Percentiles rank a stretch among this genome's conserved stretches.
Evolutionary conservation across 2,888 invertebrate species (phyloP).

Genomic region (Himalopsyche kuldschensis): DNA sequence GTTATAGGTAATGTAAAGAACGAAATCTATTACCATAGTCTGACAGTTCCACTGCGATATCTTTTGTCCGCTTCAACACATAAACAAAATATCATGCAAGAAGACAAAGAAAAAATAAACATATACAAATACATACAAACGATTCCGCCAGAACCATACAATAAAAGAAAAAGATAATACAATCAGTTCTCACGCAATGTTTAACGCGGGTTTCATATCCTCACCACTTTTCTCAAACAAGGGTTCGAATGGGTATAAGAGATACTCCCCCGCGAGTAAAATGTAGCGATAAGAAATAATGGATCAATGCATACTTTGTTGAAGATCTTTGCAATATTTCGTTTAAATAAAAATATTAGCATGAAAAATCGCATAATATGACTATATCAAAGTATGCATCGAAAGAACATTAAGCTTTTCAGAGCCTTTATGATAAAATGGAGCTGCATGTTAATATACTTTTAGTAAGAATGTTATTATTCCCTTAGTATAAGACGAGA

Average conservation of each 20-base stretch:
- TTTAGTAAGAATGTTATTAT: too few relatives aligned
- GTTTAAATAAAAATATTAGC: too few relatives aligned
- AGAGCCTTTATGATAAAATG: too few relatives aligned
- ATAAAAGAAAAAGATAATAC: conserved; percentile 1
- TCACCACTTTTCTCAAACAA: not conserved
- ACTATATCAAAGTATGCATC: too few relatives aligned
- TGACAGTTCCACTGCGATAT: conserved; percentile 8
- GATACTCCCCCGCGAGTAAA: not conserved
- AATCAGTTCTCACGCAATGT: conserved; percentile 24
- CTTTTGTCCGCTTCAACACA: conserved; percentile 8
- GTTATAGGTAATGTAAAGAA: not conserved
- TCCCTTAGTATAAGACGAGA: too few relatives aligned
- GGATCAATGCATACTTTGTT: too few relatives aligned
- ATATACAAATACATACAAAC: not conserved
- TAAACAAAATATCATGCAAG: not conserved
- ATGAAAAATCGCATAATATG: too few relatives aligned
- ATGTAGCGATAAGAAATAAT: not conserved
- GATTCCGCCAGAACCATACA: not conserved
- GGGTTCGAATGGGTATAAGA: not conserved
- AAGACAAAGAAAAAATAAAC: not conserved
- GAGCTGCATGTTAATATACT: too few relatives aligned
- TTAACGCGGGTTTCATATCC: conserved; percentile 11
- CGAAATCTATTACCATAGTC: conserved; percentile 4
- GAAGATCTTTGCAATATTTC: too few relatives aligned
- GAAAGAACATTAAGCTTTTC: too few relatives aligned